phyloP scores from a whole-genome alignment of 2,797 vertebrate species.

The Prionace glauca region DNA sequence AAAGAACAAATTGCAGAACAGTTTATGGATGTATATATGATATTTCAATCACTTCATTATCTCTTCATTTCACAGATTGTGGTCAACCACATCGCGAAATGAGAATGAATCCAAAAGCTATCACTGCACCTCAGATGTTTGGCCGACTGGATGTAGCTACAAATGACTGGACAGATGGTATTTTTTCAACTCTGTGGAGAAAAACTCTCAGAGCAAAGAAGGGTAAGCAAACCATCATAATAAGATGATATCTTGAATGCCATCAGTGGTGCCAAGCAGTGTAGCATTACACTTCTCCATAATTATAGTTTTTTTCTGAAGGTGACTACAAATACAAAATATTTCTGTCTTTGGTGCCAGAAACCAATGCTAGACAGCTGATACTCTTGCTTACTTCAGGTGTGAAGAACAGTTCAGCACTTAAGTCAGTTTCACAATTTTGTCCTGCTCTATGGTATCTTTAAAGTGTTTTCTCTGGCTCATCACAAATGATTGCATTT shows the following conservation, averaged over 20 bases:
- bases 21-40: background rate
- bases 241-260: background rate
- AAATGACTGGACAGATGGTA: conserved; percentile 96
- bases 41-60: background rate
- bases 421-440: background rate
- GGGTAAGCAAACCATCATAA: conserved; percentile 53
- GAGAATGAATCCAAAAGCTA: conserved; percentile 98
- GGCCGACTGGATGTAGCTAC: conserved; percentile 88
- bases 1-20: background rate
- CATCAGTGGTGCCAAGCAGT: background rate
- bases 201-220: conserved; percentile 89
- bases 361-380: background rate
- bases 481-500: background rate
- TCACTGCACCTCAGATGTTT: conserved; percentile 95
- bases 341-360: background rate
- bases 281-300: background rate
- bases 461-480: background rate
- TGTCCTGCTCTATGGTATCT: background rate
- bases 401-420: background rate
- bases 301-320: background rate
- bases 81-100: conserved; percentile 87
- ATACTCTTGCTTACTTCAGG: background rate
- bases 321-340: background rate
- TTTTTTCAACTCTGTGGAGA: conserved; percentile 94
- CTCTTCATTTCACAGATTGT: conserved; percentile 63